Conservation (phyloP, 2,113 vertebrate genomes). For the Apteryx mantelli region DNA sequence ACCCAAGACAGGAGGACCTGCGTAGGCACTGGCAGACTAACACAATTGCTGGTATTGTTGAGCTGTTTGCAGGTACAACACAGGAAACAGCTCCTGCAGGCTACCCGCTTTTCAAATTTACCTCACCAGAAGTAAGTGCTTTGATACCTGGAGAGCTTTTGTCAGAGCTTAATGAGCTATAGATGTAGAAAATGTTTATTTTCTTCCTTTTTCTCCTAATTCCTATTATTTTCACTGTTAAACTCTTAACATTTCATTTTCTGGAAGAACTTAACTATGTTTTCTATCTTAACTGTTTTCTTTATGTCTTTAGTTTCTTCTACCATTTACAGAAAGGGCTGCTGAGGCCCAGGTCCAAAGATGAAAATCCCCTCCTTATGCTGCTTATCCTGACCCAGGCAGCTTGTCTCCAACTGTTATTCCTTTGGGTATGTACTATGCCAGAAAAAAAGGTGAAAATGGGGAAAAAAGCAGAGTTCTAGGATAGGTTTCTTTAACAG, state of each 20-base stretch:
- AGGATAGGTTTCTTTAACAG: background rate
- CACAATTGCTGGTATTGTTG: background rate
- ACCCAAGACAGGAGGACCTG: background rate
- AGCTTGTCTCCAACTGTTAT: background rate
- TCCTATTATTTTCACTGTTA: background rate
- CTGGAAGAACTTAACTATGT: background rate
- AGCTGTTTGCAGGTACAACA: background rate
- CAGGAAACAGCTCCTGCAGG: background rate
- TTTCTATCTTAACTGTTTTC: background rate
- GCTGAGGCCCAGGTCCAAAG: background rate
- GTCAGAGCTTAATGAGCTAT: background rate
- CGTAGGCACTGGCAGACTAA: background rate
- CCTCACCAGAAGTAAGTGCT: background rate
- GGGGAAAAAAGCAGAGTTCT: background rate
- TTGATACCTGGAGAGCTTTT: background rate
- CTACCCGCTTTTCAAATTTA: background rate
- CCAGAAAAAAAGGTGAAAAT: background rate
- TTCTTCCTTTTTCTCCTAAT: background rate
- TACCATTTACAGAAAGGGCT: background rate
- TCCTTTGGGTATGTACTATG: background rate
- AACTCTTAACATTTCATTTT: background rate
- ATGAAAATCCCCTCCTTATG: background rate
- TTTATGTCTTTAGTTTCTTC: background rate
- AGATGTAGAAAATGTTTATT: background rate
- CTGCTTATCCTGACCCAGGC: background rate